Percentiles rank a stretch among this genome's conserved stretches.
These are phyloP conservation scores for Cynopterus brachyotis DNA, from an alignment of 2,113 vertebrate genomes.

Conservation along the genomic window DNA sequence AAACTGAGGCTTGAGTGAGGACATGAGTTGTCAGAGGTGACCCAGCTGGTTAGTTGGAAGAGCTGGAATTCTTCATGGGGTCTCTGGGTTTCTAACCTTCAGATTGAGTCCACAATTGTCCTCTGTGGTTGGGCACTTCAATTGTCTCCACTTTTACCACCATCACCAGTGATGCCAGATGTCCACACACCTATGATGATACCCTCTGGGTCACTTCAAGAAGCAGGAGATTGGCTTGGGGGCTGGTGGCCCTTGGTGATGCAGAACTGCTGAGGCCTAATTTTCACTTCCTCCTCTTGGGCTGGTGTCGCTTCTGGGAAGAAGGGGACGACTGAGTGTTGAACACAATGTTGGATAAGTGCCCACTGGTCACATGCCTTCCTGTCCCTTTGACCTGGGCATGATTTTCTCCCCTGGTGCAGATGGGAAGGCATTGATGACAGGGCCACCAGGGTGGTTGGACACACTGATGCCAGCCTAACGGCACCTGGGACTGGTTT, in stretches of 20 bases:
- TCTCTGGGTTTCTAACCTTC: not conserved
- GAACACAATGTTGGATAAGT: not conserved
- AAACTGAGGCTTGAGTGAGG: not conserved
- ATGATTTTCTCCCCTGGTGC: too few species aligned
- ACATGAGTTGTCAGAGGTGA: not conserved
- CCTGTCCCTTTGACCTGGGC: not conserved
- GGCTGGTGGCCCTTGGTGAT: accelerated
- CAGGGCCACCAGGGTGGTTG: not conserved
- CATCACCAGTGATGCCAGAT: not conserved
- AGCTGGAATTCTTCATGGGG: not conserved
- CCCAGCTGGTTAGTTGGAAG: not conserved
- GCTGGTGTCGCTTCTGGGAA: not conserved
- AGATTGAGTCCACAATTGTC: not conserved
- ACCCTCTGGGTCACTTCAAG: not conserved
- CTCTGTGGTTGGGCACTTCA: not conserved
- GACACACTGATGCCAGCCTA: not conserved
- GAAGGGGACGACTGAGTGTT: not conserved
- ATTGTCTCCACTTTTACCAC: not conserved
- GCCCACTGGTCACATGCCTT: not conserved
- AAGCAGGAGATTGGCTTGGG: not conserved
- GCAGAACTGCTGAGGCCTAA: not conserved
- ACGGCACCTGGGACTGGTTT: not conserved
- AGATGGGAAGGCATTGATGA: accelerated
- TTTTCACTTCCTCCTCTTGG: not conserved
- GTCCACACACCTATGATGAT: accelerated